These are phyloP conservation scores for Trichomycterus rosablanca DNA, from an alignment of 2,113 vertebrate species.

Conservation along the genomic window DNA sequence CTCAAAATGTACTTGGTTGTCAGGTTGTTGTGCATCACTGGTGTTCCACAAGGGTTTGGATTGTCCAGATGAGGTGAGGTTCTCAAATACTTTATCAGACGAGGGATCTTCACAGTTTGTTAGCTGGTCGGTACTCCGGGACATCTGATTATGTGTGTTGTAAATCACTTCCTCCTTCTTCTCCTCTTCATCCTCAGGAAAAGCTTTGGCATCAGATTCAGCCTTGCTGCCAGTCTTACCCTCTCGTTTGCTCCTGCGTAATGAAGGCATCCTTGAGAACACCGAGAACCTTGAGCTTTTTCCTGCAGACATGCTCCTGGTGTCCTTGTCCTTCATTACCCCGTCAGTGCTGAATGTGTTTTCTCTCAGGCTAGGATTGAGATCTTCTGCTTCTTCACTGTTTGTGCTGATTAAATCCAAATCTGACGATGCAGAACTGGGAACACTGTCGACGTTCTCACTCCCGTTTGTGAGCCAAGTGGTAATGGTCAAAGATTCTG, in stretches of 20 bases:
- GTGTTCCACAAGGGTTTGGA: conserved; percentile 16
- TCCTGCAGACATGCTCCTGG: background rate
- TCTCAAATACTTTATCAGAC: conserved; percentile 65
- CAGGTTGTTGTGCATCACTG: conserved; percentile 23
- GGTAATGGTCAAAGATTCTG: conserved; percentile 26
- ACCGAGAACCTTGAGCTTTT: conserved; percentile 50
- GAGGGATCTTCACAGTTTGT: conserved; percentile 48
- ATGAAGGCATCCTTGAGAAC: conserved; percentile 65
- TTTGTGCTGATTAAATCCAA: conserved; percentile 47
- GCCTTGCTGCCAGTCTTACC: conserved; percentile 29
- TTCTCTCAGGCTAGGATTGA: conserved; percentile 31
- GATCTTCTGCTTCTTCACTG: conserved; percentile 57
- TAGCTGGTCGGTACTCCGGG: conserved; percentile 34
- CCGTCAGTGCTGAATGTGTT: conserved; percentile 51
- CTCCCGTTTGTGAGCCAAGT: conserved; percentile 13
- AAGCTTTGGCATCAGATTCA: conserved; percentile 10
- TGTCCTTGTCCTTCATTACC: conserved; percentile 46
- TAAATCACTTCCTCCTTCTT: background rate
- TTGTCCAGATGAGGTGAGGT: conserved; percentile 28
- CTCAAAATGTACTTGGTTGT: conserved; percentile 41
- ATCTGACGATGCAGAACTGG: conserved; percentile 50
- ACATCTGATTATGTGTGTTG: background rate
- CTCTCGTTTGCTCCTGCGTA: conserved; percentile 57
- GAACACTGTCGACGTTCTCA: conserved; percentile 17
- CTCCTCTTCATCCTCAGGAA: conserved; percentile 9